A percentile compares a stretch with the other conserved stretches of the same genome.
phyloP scores from a whole-genome alignment of 2,888 invertebrate genomes.

The Malachius bipustulatus region DNA sequence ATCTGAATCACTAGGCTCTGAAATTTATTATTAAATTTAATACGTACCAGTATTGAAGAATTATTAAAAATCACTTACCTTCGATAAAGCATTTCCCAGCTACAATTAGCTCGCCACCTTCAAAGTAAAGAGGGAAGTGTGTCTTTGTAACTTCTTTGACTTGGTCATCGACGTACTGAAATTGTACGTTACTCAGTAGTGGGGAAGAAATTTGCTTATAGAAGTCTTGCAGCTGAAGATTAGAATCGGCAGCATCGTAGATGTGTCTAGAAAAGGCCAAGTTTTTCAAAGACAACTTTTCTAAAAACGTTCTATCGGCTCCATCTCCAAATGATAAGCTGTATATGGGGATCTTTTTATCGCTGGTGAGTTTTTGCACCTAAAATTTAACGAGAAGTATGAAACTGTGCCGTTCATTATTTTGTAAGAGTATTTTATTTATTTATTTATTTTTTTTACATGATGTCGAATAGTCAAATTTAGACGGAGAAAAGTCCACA shows the following conservation, averaged over 20 bases:
- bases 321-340: constrained; percentile 55
- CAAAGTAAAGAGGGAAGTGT: constrained; percentile 44
- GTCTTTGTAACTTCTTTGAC: constrained; percentile 38
- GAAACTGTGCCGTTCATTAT: too few relatives aligned
- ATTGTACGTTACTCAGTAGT: constrained; percentile 47
- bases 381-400: too few relatives aligned
- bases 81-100: too few relatives aligned
- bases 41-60: too few relatives aligned
- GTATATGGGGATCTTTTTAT: constrained; percentile 39
- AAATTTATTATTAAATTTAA: too few relatives aligned
- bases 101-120: constrained; percentile 49
- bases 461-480: too few relatives aligned
- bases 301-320: constrained; percentile 51
- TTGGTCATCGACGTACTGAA: constrained; percentile 41
- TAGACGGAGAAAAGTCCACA: too few relatives aligned
- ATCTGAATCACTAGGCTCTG: too few relatives aligned
- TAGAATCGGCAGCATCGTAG: constrained; percentile 54
- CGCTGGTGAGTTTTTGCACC: too few relatives aligned
- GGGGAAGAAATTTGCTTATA: constrained; percentile 56
- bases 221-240: constrained; percentile 50
- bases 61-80: too few relatives aligned
- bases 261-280: constrained; percentile 54
- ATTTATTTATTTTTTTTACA: too few relatives aligned
- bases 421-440: too few relatives aligned
- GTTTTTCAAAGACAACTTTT: constrained; percentile 49